Evolutionary conservation across 1,140 invertebrate species (phyloP).

Genomic region (Rhagoletis zephyria): DNA sequence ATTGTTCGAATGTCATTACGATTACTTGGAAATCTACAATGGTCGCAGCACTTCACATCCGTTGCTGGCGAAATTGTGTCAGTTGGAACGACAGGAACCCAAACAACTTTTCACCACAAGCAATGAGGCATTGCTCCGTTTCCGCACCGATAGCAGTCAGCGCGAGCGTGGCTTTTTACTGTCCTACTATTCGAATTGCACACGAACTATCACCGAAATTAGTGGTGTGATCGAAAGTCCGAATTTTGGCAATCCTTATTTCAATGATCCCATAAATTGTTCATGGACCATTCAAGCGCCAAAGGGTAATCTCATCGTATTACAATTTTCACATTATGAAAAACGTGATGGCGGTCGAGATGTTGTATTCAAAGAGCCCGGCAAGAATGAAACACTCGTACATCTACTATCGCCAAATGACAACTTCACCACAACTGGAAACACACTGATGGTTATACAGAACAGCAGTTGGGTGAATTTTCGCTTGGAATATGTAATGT

Average conservation of each 20-base stretch:
- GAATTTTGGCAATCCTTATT: slow-evolving; percentile 78
- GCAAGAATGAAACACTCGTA: slow-evolving; percentile 17
- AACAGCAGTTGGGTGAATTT: slow-evolving; percentile 71
- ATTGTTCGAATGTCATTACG: slow-evolving; percentile 75
- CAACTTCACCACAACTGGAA: slow-evolving; percentile 54
- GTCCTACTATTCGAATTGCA: slow-evolving; percentile 74
- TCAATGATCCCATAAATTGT: slow-evolving; percentile 79
- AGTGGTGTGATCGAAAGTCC: slow-evolving; percentile 80
- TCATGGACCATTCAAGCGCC: slow-evolving; percentile 83
- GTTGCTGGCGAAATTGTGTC: slow-evolving; percentile 47
- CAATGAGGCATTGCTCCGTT: slow-evolving; percentile 77
- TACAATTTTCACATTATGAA: slow-evolving; percentile 72
- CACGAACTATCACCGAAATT: slow-evolving; percentile 59
- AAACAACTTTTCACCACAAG: slow-evolving; percentile 72
- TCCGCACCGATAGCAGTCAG: slow-evolving; percentile 76
- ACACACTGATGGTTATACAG: slow-evolving; percentile 62
- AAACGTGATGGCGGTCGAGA: background rate
- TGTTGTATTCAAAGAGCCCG: slow-evolving; percentile 31
- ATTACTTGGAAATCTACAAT: slow-evolving; percentile 79
- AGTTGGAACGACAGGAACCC: slow-evolving; percentile 54
- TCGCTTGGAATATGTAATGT: slow-evolving; percentile 73
- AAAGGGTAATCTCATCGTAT: slow-evolving; percentile 81
- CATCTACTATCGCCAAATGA: background rate
- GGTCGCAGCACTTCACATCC: slow-evolving; percentile 63
- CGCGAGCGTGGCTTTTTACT: slow-evolving; percentile 79